Conservation (phyloP, 2,888 invertebrate genomes). For the Hypercompe scribonia region DNA sequence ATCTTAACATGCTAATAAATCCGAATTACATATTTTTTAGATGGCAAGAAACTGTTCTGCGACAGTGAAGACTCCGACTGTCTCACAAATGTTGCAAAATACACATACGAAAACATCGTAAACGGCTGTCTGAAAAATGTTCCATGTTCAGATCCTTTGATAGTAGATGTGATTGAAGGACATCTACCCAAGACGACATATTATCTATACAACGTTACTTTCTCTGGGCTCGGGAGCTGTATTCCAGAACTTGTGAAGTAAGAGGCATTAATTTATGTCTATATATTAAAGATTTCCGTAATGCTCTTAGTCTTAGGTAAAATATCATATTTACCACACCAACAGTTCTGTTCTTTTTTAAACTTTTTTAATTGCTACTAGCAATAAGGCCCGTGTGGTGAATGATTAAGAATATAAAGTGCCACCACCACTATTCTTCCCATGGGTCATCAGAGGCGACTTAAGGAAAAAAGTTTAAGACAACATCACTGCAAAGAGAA, state of each 20-base stretch:
- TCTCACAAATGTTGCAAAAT: neutral
- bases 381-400: too few species aligned
- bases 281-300: too few species aligned
- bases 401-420: too few species aligned
- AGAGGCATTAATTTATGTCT: neutral
- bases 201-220: neutral
- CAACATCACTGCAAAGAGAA: too few species aligned
- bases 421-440: too few species aligned
- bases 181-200: neutral
- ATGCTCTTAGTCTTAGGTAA: too few species aligned
- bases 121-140: neutral
- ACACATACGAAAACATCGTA: neutral
- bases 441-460: too few species aligned
- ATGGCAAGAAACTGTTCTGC: constrained; percentile 16
- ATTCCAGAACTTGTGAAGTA: constrained; percentile 11
- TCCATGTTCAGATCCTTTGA: constrained; percentile 2
- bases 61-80: constrained; percentile 5
- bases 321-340: too few species aligned
- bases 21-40: neutral
- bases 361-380: too few species aligned
- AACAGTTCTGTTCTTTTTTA: too few species aligned
- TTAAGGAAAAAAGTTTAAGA: too few species aligned
- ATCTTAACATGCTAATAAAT: neutral
- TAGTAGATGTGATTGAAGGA: neutral
- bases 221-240: constrained; percentile 1